Percentiles rank a stretch among this genome's conserved stretches.
These are phyloP conservation scores for Bradynema listronoti DNA, from an alignment of 1,140 invertebrate genomes.

Conservation along the genomic window DNA sequence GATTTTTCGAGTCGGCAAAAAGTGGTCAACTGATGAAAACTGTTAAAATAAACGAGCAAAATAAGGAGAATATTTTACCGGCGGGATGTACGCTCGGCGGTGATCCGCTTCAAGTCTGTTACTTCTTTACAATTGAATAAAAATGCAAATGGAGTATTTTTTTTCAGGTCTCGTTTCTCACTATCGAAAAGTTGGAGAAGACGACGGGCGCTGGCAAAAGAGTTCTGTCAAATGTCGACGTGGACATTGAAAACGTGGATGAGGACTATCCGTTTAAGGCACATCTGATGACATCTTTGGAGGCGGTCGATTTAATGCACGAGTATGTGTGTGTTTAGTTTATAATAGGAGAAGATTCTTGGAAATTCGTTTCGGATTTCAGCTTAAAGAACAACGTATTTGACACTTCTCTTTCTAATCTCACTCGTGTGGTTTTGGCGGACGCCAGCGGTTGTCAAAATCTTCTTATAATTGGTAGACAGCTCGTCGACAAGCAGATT, in stretches of 20 bases:
- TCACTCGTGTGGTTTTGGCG: background rate
- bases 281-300: slow-evolving; percentile 10
- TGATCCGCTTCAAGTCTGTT: slow-evolving; percentile 24
- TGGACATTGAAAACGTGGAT: background rate
- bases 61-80: slow-evolving; percentile 24
- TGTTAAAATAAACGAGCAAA: background rate
- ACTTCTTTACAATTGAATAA: too few relatives aligned
- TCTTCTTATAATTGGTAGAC: slow-evolving; percentile 5
- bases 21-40: background rate
- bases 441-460: slow-evolving; percentile 12
- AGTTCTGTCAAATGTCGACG: background rate
- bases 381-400: background rate
- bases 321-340: slow-evolving; percentile 3
- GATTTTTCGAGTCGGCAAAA: too few relatives aligned
- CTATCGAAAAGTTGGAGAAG: slow-evolving; percentile 23
- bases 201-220: slow-evolving; percentile 10
- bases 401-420: background rate
- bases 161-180: slow-evolving; percentile 19
- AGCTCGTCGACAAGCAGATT: background rate
- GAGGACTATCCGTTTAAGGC: slow-evolving; percentile 3
- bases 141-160: too few relatives aligned
- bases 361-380: background rate
- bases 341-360: background rate
- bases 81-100: slow-evolving; percentile 8
- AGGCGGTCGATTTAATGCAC: slow-evolving; percentile 8